phyloP scores from a whole-genome alignment of 1,140 invertebrate genomes.

The Subanguina moxae region DNA sequence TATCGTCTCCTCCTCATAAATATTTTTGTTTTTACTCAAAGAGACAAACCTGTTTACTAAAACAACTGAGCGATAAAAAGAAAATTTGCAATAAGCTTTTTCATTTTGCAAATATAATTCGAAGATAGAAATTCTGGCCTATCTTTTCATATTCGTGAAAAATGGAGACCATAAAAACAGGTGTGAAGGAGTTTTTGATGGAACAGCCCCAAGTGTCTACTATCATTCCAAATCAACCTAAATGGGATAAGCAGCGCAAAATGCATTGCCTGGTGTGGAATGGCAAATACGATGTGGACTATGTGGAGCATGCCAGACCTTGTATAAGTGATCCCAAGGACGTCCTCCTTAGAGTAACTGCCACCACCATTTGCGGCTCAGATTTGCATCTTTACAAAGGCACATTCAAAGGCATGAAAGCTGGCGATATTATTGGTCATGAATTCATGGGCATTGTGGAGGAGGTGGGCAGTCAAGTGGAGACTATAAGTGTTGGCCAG shows the following conservation, averaged over 20 bases:
- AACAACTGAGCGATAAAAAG: no score
- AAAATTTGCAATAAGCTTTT: no score
- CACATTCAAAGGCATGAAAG: conserved; percentile 25
- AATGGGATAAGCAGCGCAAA: conserved; percentile 17
- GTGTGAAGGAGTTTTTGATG: neutral
- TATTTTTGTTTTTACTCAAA: no score
- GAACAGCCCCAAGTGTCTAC: neutral
- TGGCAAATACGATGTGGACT: conserved; percentile 15
- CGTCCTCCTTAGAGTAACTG: conserved; percentile 21
- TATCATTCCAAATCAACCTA: conserved; percentile 5
- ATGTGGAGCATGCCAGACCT: conserved; percentile 14
- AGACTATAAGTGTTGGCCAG: conserved; percentile 27
- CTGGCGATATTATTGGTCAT: conserved; percentile 32
- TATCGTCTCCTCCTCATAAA: no score
- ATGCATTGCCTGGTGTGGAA: conserved; percentile 26
- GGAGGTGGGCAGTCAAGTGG: conserved; percentile 22
- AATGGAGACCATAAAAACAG: neutral
- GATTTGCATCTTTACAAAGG: conserved; percentile 37
- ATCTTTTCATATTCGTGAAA: no score
- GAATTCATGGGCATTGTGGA: conserved; percentile 33
- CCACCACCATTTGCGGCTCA: conserved; percentile 33
- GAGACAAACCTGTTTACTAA: no score
- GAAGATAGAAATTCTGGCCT: no score
- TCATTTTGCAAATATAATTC: no score
- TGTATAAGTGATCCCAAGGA: conserved; percentile 23